A percentile compares a stretch with the other conserved stretches of the same genome.
Evolutionary conservation across 2,797 vertebrate species (phyloP).

Genomic region (Arrhamphus sclerolepis): DNA sequence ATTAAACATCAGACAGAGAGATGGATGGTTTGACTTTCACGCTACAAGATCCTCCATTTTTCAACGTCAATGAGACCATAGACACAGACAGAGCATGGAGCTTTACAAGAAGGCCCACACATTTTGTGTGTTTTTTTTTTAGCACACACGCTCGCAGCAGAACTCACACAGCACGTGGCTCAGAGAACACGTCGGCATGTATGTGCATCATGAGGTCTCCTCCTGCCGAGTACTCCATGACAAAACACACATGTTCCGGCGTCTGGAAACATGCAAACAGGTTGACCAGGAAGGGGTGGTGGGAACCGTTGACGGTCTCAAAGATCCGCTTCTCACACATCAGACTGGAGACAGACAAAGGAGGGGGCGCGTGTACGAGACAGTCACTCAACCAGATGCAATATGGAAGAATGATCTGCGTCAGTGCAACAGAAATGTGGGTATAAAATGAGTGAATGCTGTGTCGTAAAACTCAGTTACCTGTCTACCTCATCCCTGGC

Average conservation of each 20-base stretch:
- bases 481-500: conserved; percentile 91
- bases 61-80: too few species aligned
- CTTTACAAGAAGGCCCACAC: neutral
- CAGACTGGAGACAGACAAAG: conserved; percentile 75
- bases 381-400: neutral
- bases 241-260: conserved; percentile 89
- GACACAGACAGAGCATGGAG: neutral
- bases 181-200: conserved; percentile 79
- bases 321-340: conserved; percentile 94
- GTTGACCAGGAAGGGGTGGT: conserved; percentile 91
- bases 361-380: neutral
- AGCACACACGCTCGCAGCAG: neutral
- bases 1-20: conserved; percentile 4
- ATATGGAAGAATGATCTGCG: neutral
- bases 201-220: conserved; percentile 94
- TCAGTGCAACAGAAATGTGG: conserved; percentile 2
- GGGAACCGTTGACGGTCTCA: conserved; percentile 84
- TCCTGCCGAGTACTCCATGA: conserved; percentile 92
- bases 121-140: neutral
- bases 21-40: neutral
- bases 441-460: neutral
- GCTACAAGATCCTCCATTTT: neutral
- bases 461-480: conserved; percentile 51
- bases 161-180: conserved; percentile 80
- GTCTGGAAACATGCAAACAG: conserved; percentile 93